phyloP scores from a whole-genome alignment of 2,113 vertebrate genomes.

The Oxyura jamaicensis region DNA sequence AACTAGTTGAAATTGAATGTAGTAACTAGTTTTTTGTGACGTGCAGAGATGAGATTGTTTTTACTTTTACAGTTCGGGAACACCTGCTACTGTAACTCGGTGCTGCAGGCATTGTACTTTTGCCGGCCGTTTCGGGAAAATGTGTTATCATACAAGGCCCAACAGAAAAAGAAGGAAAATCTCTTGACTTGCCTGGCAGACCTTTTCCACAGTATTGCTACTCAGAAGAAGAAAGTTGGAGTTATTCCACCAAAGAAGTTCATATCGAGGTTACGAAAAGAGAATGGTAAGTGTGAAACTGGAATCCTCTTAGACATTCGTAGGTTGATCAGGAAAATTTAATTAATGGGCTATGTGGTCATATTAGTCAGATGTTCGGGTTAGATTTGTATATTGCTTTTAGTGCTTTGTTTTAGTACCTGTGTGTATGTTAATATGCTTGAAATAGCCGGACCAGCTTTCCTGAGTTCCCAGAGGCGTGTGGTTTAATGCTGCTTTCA shows the following conservation, averaged over 20 bases:
- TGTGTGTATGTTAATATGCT: neutral
- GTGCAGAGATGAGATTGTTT: neutral
- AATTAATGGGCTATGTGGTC: neutral
- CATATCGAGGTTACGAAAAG: constrained; percentile 94
- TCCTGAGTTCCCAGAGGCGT: neutral
- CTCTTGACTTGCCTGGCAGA: constrained; percentile 95
- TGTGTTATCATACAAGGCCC: constrained; percentile 95
- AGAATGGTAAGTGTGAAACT: constrained; percentile 86
- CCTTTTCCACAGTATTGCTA: constrained; percentile 97
- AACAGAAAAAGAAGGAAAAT: constrained; percentile 99
- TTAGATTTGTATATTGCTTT: neutral
- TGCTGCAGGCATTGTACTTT: constrained; percentile 96
- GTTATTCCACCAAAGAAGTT: constrained; percentile 99
- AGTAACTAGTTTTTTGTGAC: neutral
- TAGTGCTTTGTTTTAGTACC: neutral
- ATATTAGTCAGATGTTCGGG: neutral
- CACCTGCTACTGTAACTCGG: constrained; percentile 99
- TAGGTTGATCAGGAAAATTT: neutral
- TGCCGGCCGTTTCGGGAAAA: constrained; percentile 98
- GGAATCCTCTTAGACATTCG: neutral
- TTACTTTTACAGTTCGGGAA: constrained; percentile 90
- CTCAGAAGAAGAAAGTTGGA: constrained; percentile 98
- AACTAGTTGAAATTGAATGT: neutral
- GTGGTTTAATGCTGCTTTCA: neutral
- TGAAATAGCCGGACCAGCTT: neutral